phyloP scores from a whole-genome alignment of 2,888 invertebrate genomes.

The Lasioglossum villosulum region DNA sequence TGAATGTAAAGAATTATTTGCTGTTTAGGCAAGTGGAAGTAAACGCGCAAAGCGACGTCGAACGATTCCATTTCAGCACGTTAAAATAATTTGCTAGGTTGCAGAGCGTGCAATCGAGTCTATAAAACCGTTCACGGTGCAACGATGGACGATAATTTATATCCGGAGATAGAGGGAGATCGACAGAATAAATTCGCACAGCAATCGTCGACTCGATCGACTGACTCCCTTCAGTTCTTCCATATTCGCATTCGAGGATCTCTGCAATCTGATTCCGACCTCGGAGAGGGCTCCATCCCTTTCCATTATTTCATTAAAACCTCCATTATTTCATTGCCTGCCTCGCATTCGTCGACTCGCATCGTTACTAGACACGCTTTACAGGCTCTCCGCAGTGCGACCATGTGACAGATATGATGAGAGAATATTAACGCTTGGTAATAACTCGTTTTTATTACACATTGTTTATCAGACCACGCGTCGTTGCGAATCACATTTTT shows the following conservation, averaged over 20 bases:
- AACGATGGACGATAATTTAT: constrained; percentile 57
- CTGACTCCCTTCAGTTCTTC: constrained; percentile 28
- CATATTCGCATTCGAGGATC: constrained; percentile 33
- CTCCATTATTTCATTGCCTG: background rate
- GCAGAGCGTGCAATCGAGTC: constrained; percentile 25
- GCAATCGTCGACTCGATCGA: constrained; percentile 45
- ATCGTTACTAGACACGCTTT: background rate
- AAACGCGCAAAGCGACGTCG: background rate
- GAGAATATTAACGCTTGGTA: background rate
- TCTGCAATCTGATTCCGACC: constrained; percentile 42
- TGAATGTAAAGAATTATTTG: background rate
- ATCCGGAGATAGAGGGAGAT: constrained; percentile 49
- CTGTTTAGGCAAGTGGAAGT: background rate
- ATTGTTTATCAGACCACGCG: background rate
- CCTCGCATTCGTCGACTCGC: background rate
- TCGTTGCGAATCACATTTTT: background rate
- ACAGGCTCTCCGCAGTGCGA: background rate
- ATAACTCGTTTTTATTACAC: background rate
- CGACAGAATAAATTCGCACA: constrained; percentile 44
- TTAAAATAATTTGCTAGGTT: constrained; percentile 51
- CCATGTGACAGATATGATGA: background rate
- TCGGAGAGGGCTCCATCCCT: constrained; percentile 34
- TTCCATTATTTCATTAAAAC: constrained; percentile 48
- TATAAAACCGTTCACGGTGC: constrained; percentile 54
- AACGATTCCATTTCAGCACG: background rate